Conservation (phyloP, 1,140 invertebrate genomes). For the Coelopa frigida region DNA sequence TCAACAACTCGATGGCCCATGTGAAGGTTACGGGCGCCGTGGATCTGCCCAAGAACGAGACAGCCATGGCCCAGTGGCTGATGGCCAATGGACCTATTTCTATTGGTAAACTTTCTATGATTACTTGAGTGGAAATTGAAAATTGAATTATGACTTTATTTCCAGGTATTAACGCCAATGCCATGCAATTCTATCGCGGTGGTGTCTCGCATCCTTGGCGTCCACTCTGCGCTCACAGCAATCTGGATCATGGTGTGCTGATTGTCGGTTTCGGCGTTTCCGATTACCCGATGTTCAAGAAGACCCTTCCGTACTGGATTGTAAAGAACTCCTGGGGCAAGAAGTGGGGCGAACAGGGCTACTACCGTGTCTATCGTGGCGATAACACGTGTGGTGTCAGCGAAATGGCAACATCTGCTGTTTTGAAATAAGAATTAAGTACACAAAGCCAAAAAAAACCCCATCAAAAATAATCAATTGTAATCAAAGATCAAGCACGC, state of each 20-base stretch:
- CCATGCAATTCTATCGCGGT: constrained; percentile 96
- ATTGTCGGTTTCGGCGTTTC: constrained; percentile 84
- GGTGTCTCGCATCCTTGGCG: constrained; percentile 94
- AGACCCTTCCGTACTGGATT: constrained; percentile 81
- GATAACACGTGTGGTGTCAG: constrained; percentile 93
- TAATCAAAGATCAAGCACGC: background rate
- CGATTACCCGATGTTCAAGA: constrained; percentile 76
- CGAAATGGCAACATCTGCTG: constrained; percentile 80
- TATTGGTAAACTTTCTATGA: constrained; percentile 57
- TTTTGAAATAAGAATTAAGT: constrained; percentile 44
- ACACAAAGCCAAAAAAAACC: too few species aligned
- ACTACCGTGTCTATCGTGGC: constrained; percentile 90
- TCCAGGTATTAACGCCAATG: constrained; percentile 85
- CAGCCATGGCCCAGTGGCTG: constrained; percentile 88
- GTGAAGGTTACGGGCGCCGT: constrained; percentile 77
- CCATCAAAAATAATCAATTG: background rate
- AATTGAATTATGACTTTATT: background rate
- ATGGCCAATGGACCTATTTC: constrained; percentile 89
- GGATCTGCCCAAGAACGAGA: constrained; percentile 86
- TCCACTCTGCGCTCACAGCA: constrained; percentile 72
- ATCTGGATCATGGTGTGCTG: constrained; percentile 85
- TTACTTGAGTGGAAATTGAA: background rate
- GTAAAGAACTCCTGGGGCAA: constrained; percentile 90
- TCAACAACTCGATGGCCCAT: constrained; percentile 58
- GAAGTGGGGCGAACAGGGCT: constrained; percentile 79